Conservation (phyloP, 2,113 vertebrate species). For the Hippocampus comes region DNA sequence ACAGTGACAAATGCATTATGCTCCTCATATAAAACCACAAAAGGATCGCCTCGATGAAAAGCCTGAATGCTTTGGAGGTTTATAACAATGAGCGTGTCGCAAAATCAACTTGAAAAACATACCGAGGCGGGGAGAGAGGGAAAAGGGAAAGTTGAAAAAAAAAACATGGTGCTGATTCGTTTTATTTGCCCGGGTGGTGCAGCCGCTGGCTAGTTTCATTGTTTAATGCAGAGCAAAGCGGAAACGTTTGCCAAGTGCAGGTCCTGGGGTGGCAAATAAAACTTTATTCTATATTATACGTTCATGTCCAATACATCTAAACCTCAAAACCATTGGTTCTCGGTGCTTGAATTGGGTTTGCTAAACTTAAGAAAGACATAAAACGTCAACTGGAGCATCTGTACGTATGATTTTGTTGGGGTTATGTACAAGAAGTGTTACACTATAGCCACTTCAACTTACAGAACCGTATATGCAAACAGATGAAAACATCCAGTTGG, state of each 20-base stretch:
- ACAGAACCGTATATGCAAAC: background rate
- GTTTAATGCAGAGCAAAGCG: slow-evolving; percentile 37
- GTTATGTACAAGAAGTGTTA: background rate
- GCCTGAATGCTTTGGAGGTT: slow-evolving; percentile 62
- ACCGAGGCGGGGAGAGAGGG: slow-evolving; percentile 8
- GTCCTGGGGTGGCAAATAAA: slow-evolving; percentile 22
- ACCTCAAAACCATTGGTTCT: slow-evolving; percentile 2
- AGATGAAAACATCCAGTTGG: background rate
- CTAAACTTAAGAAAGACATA: background rate
- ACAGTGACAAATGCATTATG: slow-evolving; percentile 62
- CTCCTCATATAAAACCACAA: slow-evolving; percentile 57
- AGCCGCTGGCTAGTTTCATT: slow-evolving; percentile 24
- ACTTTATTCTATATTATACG: slow-evolving; percentile 3
- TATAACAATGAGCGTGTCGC: slow-evolving; percentile 61
- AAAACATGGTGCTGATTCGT: slow-evolving; percentile 49
- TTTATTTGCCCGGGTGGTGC: slow-evolving; percentile 52
- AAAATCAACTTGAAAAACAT: background rate
- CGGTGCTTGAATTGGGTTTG: background rate
- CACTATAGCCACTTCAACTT: background rate
- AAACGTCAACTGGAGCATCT: background rate
- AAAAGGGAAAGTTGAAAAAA: slow-evolving; percentile 2
- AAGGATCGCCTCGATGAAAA: slow-evolving; percentile 58
- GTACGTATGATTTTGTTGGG: background rate
- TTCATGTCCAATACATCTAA: slow-evolving; percentile 15
- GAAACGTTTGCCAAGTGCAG: slow-evolving; percentile 24